These are phyloP conservation scores for Pygoscelis adeliae DNA, from an alignment of 2,113 vertebrate species.

Conservation along the genomic window DNA sequence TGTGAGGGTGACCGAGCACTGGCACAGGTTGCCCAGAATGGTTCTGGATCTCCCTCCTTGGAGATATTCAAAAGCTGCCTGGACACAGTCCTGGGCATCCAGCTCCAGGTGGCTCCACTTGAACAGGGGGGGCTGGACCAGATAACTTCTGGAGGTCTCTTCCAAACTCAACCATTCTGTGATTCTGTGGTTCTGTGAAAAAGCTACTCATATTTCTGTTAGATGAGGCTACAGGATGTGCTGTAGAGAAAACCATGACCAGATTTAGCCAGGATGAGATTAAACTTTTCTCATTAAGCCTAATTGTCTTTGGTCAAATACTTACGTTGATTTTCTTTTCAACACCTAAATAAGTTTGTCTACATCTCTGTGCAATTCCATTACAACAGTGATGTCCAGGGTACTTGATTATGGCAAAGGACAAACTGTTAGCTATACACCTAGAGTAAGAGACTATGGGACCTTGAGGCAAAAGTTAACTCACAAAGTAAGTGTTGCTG, in stretches of 20 bases:
- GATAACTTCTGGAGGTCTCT: background rate
- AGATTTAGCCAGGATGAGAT: background rate
- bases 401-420: background rate
- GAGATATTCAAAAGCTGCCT: background rate
- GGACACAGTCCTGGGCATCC: accelerated
- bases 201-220: background rate
- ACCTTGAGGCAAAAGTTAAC: background rate
- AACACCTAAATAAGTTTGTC: background rate
- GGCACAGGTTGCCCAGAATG: background rate
- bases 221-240: background rate
- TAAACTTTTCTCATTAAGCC: background rate
- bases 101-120: accelerated
- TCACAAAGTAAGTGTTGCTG: background rate
- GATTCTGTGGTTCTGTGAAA: background rate
- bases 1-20: background rate
- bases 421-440: background rate
- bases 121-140: accelerated
- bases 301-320: background rate
- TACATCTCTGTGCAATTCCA: background rate
- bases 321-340: background rate
- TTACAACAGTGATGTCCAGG: background rate
- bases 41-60: background rate
- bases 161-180: background rate
- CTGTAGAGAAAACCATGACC: background rate
- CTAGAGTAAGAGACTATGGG: background rate